A percentile compares a stretch with the other conserved stretches of the same genome.
Conservation (phyloP, 2,113 vertebrate species). For the Oryctolagus cuniculus region DNA sequence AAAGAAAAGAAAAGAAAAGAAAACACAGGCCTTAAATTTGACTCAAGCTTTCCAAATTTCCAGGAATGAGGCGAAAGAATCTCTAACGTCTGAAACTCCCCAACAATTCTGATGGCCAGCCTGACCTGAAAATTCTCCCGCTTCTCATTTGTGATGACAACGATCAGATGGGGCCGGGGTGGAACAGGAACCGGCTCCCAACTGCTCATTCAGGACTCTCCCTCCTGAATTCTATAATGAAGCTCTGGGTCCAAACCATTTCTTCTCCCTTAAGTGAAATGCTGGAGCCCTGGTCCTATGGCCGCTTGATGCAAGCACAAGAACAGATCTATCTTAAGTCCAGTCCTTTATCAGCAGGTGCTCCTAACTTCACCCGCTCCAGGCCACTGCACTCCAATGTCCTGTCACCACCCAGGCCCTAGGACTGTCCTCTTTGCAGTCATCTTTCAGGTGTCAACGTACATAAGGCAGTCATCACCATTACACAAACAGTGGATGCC, state of each 20-base stretch:
- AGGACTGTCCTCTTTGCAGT: background rate
- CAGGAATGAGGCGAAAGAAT: background rate
- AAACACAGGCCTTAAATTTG: background rate
- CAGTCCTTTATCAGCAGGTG: background rate
- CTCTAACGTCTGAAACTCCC: background rate
- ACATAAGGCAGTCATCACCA: background rate
- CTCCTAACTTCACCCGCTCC: background rate
- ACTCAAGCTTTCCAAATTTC: background rate
- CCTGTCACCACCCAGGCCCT: background rate
- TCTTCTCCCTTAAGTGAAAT: background rate
- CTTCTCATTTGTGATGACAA: background rate
- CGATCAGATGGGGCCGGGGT: rapidly evolving
- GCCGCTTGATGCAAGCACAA: background rate
- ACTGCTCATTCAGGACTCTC: background rate
- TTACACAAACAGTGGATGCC: background rate
- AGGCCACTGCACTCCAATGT: background rate
- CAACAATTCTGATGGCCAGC: background rate
- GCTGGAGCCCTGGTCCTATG: background rate
- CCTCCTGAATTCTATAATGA: background rate
- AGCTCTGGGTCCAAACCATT: background rate
- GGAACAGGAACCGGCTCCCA: background rate
- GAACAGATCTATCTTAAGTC: background rate
- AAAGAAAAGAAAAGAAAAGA: no score
- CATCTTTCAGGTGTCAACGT: background rate
- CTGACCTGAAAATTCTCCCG: background rate